Base-by-base conservation (phyloP, 2,888 invertebrate species). In the Melolontha melolontha region DNA sequence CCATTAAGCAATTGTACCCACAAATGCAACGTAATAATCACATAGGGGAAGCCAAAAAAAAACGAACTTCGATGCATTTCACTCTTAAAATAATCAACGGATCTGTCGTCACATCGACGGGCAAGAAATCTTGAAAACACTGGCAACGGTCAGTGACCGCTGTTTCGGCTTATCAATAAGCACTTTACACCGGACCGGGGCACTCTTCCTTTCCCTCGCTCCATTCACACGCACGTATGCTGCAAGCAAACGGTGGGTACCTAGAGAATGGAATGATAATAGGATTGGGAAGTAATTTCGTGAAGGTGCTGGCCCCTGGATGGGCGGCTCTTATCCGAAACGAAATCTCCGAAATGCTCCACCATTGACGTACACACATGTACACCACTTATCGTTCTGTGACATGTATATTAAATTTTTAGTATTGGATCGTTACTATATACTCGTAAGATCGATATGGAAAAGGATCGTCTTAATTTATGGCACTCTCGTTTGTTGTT, bases 201-300 rank as follows among this genome's bases (percentile, higher is more conserved):
- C 4, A 10, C 34, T 42, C 41, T 64, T 64, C 54, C 22, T 22
- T 22, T 22, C 22, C 22, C 22, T 22, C 22, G 22, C 41, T 59
- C 29, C 54, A 65, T 54, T 54, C 65, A 52, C 42, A 40, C 34
- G 34, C 34, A 34, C 34, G 2, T 34, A 34, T 10, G 34, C 10
- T 34, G 34, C 10, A 4, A 22, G 22, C 22, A 22, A 34, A 10
- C 34, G 34, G 34, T 10, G 34, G n/a, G 34, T 34, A 34, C 34
- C 34, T 10, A 57, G 57, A 57, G 65, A 69, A 69, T 69, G 71
- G 71, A 71, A 71, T 69, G 67, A 69, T 71, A 69, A 69, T 71
- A 54, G 67, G 71, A 71, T 71, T 64, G 69, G 63, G 67, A 71
- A 71, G 69, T 71, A 69, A 69, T 71, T 67, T 69, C 49, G 47